A percentile compares a stretch with the other conserved stretches of the same genome.
Evolutionary conservation across 2,797 vertebrate species (phyloP).

Genomic region (Selene dorsalis): DNA sequence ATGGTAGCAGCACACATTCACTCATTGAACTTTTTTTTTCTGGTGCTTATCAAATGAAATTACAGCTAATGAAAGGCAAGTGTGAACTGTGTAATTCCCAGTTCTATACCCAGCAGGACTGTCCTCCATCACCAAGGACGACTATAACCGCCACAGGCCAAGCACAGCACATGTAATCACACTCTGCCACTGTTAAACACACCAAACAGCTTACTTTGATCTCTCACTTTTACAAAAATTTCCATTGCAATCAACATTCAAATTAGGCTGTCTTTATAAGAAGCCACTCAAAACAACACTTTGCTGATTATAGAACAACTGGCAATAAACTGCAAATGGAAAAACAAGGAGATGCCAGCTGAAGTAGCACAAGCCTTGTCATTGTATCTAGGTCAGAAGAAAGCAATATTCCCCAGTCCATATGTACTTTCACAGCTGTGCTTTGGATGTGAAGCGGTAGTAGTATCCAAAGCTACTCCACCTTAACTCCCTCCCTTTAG

Average conservation of each 20-base stretch:
- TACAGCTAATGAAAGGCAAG: constrained; percentile 43
- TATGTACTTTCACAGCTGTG: constrained; percentile 62
- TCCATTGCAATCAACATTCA: background rate
- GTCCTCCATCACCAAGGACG: constrained; percentile 46
- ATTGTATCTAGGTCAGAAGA: constrained; percentile 74
- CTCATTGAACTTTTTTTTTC: background rate
- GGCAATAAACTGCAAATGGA: background rate
- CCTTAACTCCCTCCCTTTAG: constrained; percentile 43
- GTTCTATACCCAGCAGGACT: constrained; percentile 29
- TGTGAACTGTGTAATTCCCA: constrained; percentile 11
- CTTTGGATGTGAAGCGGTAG: constrained; percentile 39
- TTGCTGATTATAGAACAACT: background rate
- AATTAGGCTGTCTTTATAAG: background rate
- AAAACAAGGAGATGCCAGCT: constrained; percentile 18
- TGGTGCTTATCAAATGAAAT: constrained; percentile 24
- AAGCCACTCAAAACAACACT: constrained; percentile 14
- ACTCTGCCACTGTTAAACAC: background rate
- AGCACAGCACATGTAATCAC: constrained; percentile 19
- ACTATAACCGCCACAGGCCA: constrained; percentile 32
- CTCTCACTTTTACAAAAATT: constrained; percentile 12
- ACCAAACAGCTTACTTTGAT: constrained; percentile 13
- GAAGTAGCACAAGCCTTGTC: constrained; percentile 44
- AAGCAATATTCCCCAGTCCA: constrained; percentile 50
- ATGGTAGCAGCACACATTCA: background rate
- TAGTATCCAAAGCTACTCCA: constrained; percentile 60